A percentile compares a stretch with the other conserved stretches of the same genome.
Evolutionary conservation across 2,797 vertebrate species (phyloP).

Genomic region (Megaceryle alcyon): DNA sequence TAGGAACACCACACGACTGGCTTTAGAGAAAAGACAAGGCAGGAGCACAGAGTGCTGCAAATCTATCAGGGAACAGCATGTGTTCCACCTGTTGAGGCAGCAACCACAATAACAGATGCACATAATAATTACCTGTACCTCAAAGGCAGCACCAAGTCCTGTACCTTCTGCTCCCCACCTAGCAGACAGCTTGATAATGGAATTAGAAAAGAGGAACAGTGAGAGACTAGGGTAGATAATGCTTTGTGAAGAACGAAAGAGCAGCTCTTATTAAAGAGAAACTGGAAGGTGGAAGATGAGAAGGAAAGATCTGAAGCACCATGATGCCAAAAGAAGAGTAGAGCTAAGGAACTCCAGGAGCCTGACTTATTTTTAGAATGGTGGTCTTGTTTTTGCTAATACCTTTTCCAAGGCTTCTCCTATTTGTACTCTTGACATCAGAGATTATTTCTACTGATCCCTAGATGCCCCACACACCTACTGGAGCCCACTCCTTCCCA

Average conservation of each 20-base stretch:
- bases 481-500: neutral
- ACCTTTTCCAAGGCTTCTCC: neutral
- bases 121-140: constrained; percentile 65
- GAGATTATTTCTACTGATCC: neutral
- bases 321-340: neutral
- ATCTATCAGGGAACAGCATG: constrained; percentile 61
- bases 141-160: constrained; percentile 57
- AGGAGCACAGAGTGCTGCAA: constrained; percentile 33
- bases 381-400: neutral
- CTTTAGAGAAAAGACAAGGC: constrained; percentile 55
- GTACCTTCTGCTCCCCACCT: constrained; percentile 60
- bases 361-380: neutral
- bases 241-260: constrained; percentile 1
- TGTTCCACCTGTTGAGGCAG: constrained; percentile 67
- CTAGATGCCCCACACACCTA: neutral
- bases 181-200: constrained; percentile 41
- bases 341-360: neutral
- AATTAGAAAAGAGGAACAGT: constrained; percentile 10
- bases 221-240: neutral
- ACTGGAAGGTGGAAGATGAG: constrained; percentile 19
- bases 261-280: constrained; percentile 15
- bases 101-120: constrained; percentile 62
- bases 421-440: neutral
- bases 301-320: constrained; percentile 36
- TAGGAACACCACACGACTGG: constrained; percentile 13